These are phyloP conservation scores for Ectropis crepuscularia DNA, from an alignment of 2,888 invertebrate species.

Conservation along the genomic window DNA sequence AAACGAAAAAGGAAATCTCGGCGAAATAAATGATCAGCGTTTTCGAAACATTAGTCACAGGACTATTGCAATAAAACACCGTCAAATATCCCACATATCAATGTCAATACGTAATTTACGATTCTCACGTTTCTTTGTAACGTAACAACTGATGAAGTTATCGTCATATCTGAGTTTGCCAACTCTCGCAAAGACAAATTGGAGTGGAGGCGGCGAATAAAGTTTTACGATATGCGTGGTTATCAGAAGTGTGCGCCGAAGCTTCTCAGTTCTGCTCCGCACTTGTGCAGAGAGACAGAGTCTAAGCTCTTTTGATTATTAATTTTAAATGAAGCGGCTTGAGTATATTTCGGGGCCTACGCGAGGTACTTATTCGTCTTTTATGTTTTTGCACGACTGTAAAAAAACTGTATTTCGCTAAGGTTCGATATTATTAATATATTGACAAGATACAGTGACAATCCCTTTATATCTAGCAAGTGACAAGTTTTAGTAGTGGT, in stretches of 20 bases:
- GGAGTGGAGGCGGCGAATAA: conserved; percentile 74
- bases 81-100: conserved; percentile 48
- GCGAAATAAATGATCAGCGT: conserved; percentile 35
- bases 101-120: conserved; percentile 54
- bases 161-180: conserved; percentile 68
- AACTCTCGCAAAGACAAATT: conserved; percentile 76
- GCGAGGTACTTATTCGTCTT: background rate
- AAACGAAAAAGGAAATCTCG: conserved; percentile 26
- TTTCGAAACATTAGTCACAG: conserved; percentile 34
- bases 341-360: background rate
- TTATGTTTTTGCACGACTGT: background rate
- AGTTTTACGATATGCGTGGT: conserved; percentile 78
- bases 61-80: conserved; percentile 41
- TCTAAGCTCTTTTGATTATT: conserved; percentile 19
- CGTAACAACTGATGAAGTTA: conserved; percentile 63
- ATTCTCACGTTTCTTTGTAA: conserved; percentile 50
- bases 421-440: too few species aligned
- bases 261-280: conserved; percentile 46
- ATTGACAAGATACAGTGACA: too few species aligned
- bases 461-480: too few species aligned
- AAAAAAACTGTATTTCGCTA: too few species aligned
- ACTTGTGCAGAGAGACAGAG: conserved; percentile 16
- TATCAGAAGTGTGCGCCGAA: conserved; percentile 71
- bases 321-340: conserved; percentile 3
- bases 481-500: too few species aligned